Conservation (phyloP, 2,797 vertebrate genomes). For the Uromys caudimaculatus region DNA sequence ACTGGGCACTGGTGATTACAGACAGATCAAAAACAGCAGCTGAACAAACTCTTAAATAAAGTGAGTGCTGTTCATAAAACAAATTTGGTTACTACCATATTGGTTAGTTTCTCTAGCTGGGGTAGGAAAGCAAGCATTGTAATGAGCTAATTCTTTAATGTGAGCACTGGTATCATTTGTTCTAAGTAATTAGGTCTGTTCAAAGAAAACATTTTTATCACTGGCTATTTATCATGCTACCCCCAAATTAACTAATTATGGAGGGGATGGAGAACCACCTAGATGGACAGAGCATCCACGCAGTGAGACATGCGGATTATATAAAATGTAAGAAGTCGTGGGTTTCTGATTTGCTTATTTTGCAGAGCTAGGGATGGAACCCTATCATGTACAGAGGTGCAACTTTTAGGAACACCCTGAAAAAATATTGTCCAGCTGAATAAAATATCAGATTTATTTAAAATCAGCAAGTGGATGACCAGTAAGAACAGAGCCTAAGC, state of each 20-base stretch:
- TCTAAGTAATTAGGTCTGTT: slow-evolving; percentile 23
- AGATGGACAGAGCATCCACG: slow-evolving; percentile 11
- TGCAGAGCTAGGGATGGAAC: neutral
- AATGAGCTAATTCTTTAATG: neutral
- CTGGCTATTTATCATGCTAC: neutral
- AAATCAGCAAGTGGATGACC: neutral
- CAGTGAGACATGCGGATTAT: neutral
- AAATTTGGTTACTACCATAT: neutral
- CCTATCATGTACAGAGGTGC: neutral
- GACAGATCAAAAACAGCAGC: neutral
- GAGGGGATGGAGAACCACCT: neutral
- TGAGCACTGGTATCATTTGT: neutral
- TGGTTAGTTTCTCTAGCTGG: neutral
- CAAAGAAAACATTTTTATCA: slow-evolving; percentile 5
- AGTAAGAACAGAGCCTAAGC: neutral
- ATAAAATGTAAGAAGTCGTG: neutral
- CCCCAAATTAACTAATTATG: neutral
- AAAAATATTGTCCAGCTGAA: neutral
- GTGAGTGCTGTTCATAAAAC: neutral
- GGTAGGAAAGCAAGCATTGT: neutral
- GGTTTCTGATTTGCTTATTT: neutral
- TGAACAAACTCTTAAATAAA: neutral
- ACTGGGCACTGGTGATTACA: neutral
- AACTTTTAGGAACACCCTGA: neutral
- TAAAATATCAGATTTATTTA: slow-evolving; percentile 40